Conservation (phyloP, 2,888 invertebrate species). For the Drosophila atroscutellata region DNA sequence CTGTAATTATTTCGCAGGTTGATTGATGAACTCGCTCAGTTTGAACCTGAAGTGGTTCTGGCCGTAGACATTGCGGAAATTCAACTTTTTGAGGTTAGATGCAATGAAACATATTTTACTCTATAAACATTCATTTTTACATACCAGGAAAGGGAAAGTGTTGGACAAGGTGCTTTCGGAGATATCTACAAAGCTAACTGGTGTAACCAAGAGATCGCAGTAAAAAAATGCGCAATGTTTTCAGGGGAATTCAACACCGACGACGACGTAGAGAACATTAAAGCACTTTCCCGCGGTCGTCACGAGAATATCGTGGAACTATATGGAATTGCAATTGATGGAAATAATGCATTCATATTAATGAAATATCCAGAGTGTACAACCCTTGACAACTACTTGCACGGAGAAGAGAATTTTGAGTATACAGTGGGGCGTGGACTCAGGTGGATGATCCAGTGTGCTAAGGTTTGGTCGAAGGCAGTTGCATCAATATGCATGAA, state of each 20-base stretch:
- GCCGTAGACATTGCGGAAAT: background rate
- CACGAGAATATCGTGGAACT: slow-evolving; percentile 15
- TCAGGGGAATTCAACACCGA: background rate
- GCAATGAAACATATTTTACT: background rate
- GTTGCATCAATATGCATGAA: background rate
- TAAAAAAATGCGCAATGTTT: background rate
- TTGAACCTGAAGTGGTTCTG: background rate
- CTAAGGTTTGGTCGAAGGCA: background rate
- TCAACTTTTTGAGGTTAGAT: background rate
- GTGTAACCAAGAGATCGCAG: too few species aligned
- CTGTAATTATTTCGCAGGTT: background rate
- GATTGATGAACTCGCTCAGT: too few species aligned
- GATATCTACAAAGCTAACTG: slow-evolving; percentile 2
- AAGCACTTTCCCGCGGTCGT: background rate
- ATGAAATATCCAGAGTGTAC: slow-evolving; percentile 2
- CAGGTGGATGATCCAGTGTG: slow-evolving; percentile 19
- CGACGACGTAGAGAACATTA: background rate
- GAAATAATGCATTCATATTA: background rate
- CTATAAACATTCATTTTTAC: background rate
- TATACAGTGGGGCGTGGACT: background rate
- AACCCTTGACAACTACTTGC: slow-evolving; percentile 8
- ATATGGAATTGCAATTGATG: background rate
- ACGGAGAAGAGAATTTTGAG: background rate
- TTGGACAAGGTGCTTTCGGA: slow-evolving; percentile 8
- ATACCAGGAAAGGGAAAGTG: background rate